Conservation (phyloP, 2,113 vertebrate species). For the Pluvialis apricaria region DNA sequence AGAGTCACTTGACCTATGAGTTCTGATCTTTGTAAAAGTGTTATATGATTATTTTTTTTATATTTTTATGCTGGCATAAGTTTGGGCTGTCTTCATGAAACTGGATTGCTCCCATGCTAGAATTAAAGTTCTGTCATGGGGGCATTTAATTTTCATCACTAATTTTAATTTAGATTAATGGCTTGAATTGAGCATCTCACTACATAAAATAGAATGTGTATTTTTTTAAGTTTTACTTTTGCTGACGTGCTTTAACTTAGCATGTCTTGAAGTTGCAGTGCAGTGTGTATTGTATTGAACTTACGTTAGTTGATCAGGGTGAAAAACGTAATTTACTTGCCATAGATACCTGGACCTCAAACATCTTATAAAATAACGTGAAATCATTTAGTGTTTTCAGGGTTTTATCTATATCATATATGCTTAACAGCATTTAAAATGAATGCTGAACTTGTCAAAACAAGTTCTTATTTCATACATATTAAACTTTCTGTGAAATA, state of each 20-base stretch:
- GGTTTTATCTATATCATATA: neutral
- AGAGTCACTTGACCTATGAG: neutral
- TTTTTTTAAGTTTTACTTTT: neutral
- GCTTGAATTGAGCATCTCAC: neutral
- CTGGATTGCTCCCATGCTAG: neutral
- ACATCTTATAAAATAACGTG: neutral
- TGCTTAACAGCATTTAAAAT: neutral
- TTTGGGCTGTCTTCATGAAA: neutral
- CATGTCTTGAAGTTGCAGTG: neutral
- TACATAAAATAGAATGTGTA: neutral
- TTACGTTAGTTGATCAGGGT: neutral
- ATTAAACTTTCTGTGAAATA: neutral
- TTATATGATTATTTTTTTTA: neutral
- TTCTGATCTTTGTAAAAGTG: neutral
- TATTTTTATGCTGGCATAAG: neutral
- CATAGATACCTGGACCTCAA: neutral
- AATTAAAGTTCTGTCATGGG: neutral
- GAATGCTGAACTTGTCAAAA: neutral
- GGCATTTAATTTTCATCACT: neutral
- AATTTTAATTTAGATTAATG: neutral
- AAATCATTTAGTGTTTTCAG: neutral
- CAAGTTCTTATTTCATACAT: neutral
- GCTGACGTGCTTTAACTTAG: neutral
- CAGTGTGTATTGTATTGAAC: neutral
- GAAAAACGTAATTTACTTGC: neutral